phyloP scores from a whole-genome alignment of 2,888 invertebrate genomes.

The Ochropleura plecta region DNA sequence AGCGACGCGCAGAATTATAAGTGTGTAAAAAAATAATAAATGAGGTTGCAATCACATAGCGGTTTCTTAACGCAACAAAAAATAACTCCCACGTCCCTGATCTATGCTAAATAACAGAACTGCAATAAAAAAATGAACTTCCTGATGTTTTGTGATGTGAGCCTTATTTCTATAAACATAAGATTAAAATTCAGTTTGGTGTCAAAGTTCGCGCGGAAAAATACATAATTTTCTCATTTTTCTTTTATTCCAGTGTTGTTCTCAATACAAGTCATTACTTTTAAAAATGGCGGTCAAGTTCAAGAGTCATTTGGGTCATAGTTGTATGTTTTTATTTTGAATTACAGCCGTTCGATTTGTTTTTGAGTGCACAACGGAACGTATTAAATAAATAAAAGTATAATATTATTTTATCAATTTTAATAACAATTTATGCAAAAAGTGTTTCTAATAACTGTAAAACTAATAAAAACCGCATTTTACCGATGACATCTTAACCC shows the following conservation, averaged over 20 bases:
- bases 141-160: conserved; percentile 23
- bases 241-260: conserved; percentile 29
- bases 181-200: background rate
- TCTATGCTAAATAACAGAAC: conserved; percentile 58
- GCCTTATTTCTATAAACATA: conserved; percentile 10
- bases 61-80: conserved; percentile 57
- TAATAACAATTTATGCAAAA: background rate
- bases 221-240: conserved; percentile 42
- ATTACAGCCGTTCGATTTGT: background rate
- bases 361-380: background rate
- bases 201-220: conserved; percentile 7
- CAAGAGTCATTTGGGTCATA: conserved; percentile 21
- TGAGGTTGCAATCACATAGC: conserved; percentile 54
- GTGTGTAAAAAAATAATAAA: conserved; percentile 18
- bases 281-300: conserved; percentile 48
- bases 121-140: conserved; percentile 40
- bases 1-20: conserved; percentile 15
- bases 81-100: conserved; percentile 69
- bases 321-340: conserved; percentile 21
- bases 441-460: conserved; percentile 23
- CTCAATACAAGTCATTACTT: conserved; percentile 27
- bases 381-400: background rate
- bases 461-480: conserved; percentile 36
- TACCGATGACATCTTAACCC: conserved; percentile 11
- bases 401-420: background rate